A percentile compares a stretch with the other conserved stretches of the same genome.
Evolutionary conservation across 2,888 invertebrate species (phyloP).

Genomic region (Apoda limacodes): DNA sequence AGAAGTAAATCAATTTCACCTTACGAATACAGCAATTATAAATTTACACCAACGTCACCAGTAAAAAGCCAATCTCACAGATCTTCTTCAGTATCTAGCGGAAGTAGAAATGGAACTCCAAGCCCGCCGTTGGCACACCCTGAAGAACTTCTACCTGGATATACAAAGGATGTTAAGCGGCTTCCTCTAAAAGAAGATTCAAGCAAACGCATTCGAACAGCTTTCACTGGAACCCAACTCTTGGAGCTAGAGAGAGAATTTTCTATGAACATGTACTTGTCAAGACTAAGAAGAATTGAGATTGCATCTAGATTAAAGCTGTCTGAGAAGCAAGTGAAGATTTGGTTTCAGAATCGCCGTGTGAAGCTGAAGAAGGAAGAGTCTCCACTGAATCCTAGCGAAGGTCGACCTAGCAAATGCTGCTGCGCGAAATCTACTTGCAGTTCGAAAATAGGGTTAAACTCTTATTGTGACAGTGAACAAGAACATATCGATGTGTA

Average conservation of each 20-base stretch:
- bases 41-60: constrained; percentile 42
- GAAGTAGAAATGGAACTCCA: constrained; percentile 68
- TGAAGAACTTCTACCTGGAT: constrained; percentile 56
- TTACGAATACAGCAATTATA: constrained; percentile 54
- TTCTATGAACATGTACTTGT: constrained; percentile 89
- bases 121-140: constrained; percentile 61
- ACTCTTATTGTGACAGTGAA: constrained; percentile 44
- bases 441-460: constrained; percentile 32
- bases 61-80: constrained; percentile 52
- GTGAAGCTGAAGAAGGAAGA: constrained; percentile 95
- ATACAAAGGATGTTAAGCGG: constrained; percentile 54
- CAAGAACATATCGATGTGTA: constrained; percentile 57
- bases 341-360: constrained; percentile 94
- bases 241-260: constrained; percentile 92
- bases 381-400: constrained; percentile 53
- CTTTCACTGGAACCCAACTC: constrained; percentile 91
- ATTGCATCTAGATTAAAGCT: constrained; percentile 89
- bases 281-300: constrained; percentile 89
- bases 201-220: constrained; percentile 91
- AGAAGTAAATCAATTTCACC: constrained; percentile 57
- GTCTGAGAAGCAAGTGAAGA: constrained; percentile 95
- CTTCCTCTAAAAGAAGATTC: constrained; percentile 72
- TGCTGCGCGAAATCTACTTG: constrained; percentile 48
- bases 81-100: constrained; percentile 51
- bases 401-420: constrained; percentile 43